Evolutionary conservation across 2,888 invertebrate genomes (phyloP).

Genomic region (Lepidocyrtinus sp.): DNA sequence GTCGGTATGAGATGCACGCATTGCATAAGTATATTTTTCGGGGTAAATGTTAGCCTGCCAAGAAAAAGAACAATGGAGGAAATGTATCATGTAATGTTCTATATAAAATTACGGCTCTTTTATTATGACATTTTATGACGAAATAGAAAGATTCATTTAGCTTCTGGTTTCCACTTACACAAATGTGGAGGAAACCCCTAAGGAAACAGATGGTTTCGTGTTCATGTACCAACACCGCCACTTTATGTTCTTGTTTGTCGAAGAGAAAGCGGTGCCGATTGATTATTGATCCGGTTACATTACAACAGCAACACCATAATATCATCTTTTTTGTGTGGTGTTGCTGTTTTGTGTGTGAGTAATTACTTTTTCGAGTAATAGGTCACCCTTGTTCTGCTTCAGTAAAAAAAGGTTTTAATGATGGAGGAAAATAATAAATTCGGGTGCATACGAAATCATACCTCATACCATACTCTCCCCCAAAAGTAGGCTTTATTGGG

Average conservation of each 20-base stretch:
- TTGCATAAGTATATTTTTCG: neutral
- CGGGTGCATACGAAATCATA: too few relatives aligned
- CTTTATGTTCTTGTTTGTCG: neutral
- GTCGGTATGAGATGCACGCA: too few relatives aligned
- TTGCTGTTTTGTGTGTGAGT: neutral
- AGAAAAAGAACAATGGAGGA: constrained; percentile 6
- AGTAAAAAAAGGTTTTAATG: neutral
- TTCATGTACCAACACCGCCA: neutral
- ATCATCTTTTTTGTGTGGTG: neutral
- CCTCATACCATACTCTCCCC: too few relatives aligned
- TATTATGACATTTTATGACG: constrained; percentile 16
- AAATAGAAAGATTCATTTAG: constrained; percentile 11
- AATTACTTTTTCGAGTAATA: constrained; percentile 8
- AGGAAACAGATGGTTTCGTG: constrained; percentile 3
- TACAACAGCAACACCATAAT: neutral
- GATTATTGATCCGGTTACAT: constrained; percentile 6
- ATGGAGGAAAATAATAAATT: neutral
- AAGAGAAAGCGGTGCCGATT: neutral
- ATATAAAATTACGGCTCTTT: constrained; percentile 5
- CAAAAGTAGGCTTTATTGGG: neutral
- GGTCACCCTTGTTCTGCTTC: constrained; percentile 3
- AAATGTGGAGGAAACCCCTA: neutral
- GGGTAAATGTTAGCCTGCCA: neutral
- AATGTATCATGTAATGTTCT: neutral
- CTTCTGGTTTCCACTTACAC: constrained; percentile 5